Base-by-base conservation (phyloP, 1,140 invertebrate species). In the Drosophila erecta region DNA sequence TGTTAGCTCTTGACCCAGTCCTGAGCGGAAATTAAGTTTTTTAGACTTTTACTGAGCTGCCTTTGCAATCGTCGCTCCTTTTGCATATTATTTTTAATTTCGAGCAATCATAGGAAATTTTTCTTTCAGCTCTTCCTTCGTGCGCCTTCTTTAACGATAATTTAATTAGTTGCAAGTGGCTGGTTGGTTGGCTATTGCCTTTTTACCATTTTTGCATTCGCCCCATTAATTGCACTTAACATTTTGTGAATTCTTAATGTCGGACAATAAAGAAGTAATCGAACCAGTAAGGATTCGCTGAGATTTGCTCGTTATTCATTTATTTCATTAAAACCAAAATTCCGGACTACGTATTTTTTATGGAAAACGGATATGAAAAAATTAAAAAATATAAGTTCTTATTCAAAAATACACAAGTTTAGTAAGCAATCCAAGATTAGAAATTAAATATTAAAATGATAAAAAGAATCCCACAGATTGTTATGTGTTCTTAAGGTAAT, bases 161-260 rank as follows among this genome's bases (percentile, higher is more conserved):
- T 85, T 85, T 85, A 85, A 85, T 85, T 85, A 85, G 81, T 61
- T 80, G 81, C 76, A 77, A 85, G 77, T 80, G 69, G 58, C 56
- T 77, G 60, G 54, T 76, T 40, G 59, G 50, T 74, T 46, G 49
- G 40, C 30, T 37, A 27, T 41, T 57, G 65, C 22, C 62, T 58
- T 76, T 79, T 58, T 35, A 56, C 71, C 62, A 43, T 43, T 33
- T 33, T 66, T 46, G 41, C 40, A 51, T 56, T 59, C 58, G 69
- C 66, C 70, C 75, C 83, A 87, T 87, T 87, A 86, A 87, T 64
- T 86, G 83, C 83, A 87, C 79, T 86, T 87, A 86, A 86, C 75
- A 72, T 83, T 81, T 79, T 50, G 46, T 87, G 75, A 70, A 86
- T 86, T 72, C 76, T 79, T 81, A 81, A 86, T 85, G 76, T 55